phyloP scores from a whole-genome alignment of 2,888 invertebrate genomes.

The Drosophila melanocephala region DNA sequence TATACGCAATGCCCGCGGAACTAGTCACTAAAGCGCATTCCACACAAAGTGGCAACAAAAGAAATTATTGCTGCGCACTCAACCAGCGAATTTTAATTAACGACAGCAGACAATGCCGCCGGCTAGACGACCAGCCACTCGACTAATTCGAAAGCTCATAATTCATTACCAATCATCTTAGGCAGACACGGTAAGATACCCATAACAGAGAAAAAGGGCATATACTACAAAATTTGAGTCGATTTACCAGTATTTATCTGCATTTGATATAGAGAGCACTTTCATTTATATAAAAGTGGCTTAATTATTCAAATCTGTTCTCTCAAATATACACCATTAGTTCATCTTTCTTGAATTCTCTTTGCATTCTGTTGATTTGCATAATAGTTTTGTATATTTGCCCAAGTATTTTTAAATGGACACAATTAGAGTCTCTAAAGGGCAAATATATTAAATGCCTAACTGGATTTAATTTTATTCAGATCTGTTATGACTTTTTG shows the following conservation, averaged over 20 bases:
- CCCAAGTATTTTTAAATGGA: neutral
- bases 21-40: slow-evolving; percentile 13
- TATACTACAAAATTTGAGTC: neutral
- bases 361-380: neutral
- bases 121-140: slow-evolving; percentile 16
- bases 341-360: neutral
- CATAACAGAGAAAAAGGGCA: neutral
- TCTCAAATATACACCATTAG: neutral
- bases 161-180: neutral
- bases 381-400: neutral
- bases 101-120: slow-evolving; percentile 37
- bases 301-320: neutral
- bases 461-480: neutral
- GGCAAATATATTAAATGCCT: neutral
- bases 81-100: slow-evolving; percentile 66
- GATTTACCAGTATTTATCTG: neutral
- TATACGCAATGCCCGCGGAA: slow-evolving; percentile 52
- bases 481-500: neutral
- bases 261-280: neutral
- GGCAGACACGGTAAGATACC: neutral
- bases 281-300: neutral
- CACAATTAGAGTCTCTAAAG: neutral
- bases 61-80: slow-evolving; percentile 51
- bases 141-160: slow-evolving; percentile 2
- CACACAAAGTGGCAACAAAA: slow-evolving; percentile 39